phyloP scores from a whole-genome alignment of 2,113 vertebrate genomes.

The Callospermophilus lateralis region DNA sequence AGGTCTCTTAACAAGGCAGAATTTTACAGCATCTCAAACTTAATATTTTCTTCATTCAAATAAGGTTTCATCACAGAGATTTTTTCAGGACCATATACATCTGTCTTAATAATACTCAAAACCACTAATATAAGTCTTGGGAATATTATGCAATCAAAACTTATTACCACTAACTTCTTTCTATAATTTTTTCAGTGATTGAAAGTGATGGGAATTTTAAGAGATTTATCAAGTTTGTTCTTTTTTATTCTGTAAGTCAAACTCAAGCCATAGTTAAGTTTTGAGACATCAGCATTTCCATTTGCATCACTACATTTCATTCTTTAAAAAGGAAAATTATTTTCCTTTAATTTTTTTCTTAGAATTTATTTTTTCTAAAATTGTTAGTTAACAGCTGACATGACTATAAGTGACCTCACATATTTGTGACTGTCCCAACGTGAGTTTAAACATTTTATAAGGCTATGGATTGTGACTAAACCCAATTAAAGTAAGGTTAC shows the following conservation, averaged over 20 bases:
- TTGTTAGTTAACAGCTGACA: background rate
- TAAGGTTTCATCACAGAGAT: slow-evolving; percentile 76
- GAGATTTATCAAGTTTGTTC: slow-evolving; percentile 51
- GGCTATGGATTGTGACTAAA: background rate
- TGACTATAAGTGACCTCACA: rapidly evolving
- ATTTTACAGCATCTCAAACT: slow-evolving; percentile 80
- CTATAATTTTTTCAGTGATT: slow-evolving; percentile 65
- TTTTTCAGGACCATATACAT: slow-evolving; percentile 73
- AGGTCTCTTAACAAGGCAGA: slow-evolving; percentile 76
- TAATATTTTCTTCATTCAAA: slow-evolving; percentile 83
- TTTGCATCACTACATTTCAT: background rate
- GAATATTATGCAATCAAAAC: slow-evolving; percentile 68
- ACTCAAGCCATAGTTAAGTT: background rate
- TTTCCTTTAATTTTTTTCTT: background rate
- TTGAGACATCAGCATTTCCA: slow-evolving; percentile 4
- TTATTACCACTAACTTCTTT: slow-evolving; percentile 59
- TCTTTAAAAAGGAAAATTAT: background rate
- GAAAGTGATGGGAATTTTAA: slow-evolving; percentile 57
- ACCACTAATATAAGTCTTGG: slow-evolving; percentile 66
- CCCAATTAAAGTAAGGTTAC: background rate
- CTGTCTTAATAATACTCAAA: slow-evolving; percentile 77
- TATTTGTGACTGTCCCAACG: background rate
- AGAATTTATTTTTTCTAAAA: background rate
- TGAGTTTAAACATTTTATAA: background rate
- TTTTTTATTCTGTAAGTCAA: slow-evolving; percentile 45